Base-by-base conservation (phyloP, 1,140 invertebrate species). In the Teleogryllus occipitalis region DNA sequence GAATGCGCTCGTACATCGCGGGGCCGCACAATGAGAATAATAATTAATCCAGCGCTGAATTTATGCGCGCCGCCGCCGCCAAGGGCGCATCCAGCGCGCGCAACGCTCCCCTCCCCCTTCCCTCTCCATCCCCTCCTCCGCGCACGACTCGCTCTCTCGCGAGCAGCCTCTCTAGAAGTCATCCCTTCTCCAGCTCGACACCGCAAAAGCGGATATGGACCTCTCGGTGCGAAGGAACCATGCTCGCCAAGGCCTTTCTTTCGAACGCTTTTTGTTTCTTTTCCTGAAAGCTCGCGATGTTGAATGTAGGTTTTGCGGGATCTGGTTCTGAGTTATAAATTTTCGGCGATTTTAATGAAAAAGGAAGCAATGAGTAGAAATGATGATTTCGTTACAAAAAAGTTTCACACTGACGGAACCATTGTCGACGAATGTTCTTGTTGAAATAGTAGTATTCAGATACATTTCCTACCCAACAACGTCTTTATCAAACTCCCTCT, bases 1-100 rank as follows among this genome's bases (percentile, higher is more conserved):
- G 54, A 65, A 65, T 65, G 54, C 54, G 54, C 54, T 65, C 54
- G 54, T 65, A 65, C 54, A 65, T 65, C 54, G 54, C 54, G 54
- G 54, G 7, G 54, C 54, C 54, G 54, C 54, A 65, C 54, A 65
- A 65, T 65, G 54, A 65, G 54, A 65, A 65, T 65, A 65, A 65
- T 65, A 65, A 65, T 65, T 65, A 65, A 65, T 65, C 54, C 54
- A 18, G 54, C 54, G 54, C 10, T 65, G 54, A 65, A 65, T 65
- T 65, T 65, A 65, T 65, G 54, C 54, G 54, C 54, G 54, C 54
- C 54, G 54, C 54, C 54, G 54, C 54, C 54, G 54, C 54, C 54
- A 65, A 7, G 54, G 54, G 54, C 54, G 54, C 54, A 65, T 65
- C 54, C 54, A 65, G 54, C 54, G 54, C 10, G 10, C 54, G 54